Conservation (phyloP, 2,888 invertebrate genomes). For the Mechanitis mazaeus region DNA sequence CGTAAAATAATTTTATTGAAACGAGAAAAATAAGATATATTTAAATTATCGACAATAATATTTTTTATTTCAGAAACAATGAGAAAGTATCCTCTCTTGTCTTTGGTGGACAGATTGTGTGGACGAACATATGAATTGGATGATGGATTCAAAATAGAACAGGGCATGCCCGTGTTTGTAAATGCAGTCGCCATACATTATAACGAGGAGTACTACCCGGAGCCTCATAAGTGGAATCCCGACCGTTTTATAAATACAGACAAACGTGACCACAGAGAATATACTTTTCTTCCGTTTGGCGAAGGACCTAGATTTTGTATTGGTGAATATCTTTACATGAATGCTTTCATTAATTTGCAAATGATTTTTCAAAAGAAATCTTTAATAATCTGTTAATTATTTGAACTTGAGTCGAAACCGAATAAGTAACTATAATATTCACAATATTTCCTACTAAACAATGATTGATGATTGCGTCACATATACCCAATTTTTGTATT, state of each 20-base stretch:
- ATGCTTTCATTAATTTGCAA: not conserved
- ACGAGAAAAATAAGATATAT: too few relatives aligned
- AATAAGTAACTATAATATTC: too few relatives aligned
- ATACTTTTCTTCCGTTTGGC: slow-evolving; percentile 55
- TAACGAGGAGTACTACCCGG: slow-evolving; percentile 46
- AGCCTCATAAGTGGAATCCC: slow-evolving; percentile 53
- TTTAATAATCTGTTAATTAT: not conserved
- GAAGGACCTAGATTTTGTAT: slow-evolving; percentile 56
- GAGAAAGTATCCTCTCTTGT: slow-evolving; percentile 48
- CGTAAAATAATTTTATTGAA: too few relatives aligned
- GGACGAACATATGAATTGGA: slow-evolving; percentile 43
- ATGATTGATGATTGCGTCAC: not conserved
- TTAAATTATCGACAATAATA: not conserved
- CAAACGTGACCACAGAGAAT: slow-evolving; percentile 50
- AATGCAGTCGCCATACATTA: slow-evolving; percentile 53
- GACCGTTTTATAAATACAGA: slow-evolving; percentile 43
- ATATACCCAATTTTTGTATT: too few relatives aligned
- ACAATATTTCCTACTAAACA: not conserved
- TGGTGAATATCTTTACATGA: slow-evolving; percentile 24
- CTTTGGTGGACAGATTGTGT: slow-evolving; percentile 52
- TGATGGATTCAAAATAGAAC: slow-evolving; percentile 46
- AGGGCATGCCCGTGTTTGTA: slow-evolving; percentile 50
- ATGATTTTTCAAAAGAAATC: not conserved
- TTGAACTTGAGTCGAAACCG: too few relatives aligned
- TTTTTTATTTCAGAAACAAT: slow-evolving; percentile 48